Base-by-base conservation (phyloP, 2,113 vertebrate species). In the Lepidothrix coronata region DNA sequence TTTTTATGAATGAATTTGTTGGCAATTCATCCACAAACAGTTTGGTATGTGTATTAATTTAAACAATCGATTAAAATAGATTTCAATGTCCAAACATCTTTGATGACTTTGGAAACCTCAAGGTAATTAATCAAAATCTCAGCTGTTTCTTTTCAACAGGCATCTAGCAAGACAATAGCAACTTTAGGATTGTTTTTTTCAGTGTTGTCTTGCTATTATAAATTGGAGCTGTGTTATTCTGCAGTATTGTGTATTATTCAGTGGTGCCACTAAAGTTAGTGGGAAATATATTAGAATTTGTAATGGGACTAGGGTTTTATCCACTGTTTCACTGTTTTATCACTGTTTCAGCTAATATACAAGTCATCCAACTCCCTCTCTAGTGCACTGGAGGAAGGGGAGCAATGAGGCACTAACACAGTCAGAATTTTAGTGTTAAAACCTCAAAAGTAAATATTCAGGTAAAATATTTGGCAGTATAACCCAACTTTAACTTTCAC, bases 1-100 rank as follows among this genome's bases (percentile, higher is more conserved):
- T 93, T 94, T 93, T 94, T 89, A 81, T 91, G 96, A 95, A 96
- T 92, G 72, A 91, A 55, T 87, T 66, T 70, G 30, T 58, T 93
- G 35, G 41, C 77, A 76, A 51, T 76, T 70, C 37, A 54, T 37
- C 80, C 54, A 51, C 57, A 83, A 76, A 41, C 16, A 58, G 14
- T 84, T 76, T 84, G 35, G 18, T 77, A 33, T 18, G 4, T 81
- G 21, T 81, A 79, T 72, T 94, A 78, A 88, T 93, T 91, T 86
- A 81, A 88, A 74, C 19, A 81, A 80, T 77, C 7, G 3, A 66
- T 93, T 81, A 27, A 46, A 86, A 81, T 39, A 39, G n/a, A 94
- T 75, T 84, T 91, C 43, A 52, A 3, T 82, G 61, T 46, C 54
- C 51, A 88, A 48, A 58, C 76, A 74, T 61, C 73, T 91, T 72